Base-by-base conservation (phyloP, 2,113 vertebrate species). In the Myotis yumanensis region DNA sequence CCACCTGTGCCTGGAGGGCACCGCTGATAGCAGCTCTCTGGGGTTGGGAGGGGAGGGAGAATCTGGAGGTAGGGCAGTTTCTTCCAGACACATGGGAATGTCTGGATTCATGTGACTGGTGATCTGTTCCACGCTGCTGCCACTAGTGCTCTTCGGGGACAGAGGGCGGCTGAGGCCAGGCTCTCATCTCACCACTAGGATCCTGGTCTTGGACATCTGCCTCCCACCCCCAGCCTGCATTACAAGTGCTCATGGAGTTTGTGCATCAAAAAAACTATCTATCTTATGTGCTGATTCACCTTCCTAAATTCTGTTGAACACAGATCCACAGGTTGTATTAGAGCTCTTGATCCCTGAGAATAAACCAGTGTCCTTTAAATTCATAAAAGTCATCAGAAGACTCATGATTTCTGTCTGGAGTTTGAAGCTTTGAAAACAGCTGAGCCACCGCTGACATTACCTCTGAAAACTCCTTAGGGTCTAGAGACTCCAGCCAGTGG, bases 341-440 rank as follows among this genome's bases (percentile, higher is more conserved):
- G 51, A 48, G 51, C 35, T 40, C 57, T 1, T 16, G 20, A 51
- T 4, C 32, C 16, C 32, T 5, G 10, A 30, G 25, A 71, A 71
- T 30, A 15, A 35, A 16, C 17, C 16, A 22, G 51, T 12, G 51
- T 37, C 20, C 62, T 64, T 18, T 28, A 16, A 43, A 30, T 59
- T 84, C 8, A 62, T 71, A 54, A 66, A 37, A 66, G 52, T 52
- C 22, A 52, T 15, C 28, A 17, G 5, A 48, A 43, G 62, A 28
- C 25, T 59, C 4, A 0, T 16, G 30, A 25, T 15, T 25, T 59
- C 40, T 48, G 9, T 11, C 68, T 28, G 25, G 48, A 16, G 37
- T 20, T 6, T 37, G 54, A 37, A 32, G 28, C 5, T 11, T 0
- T 0, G 1, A 14, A 43, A 37, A 22, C 1, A 11, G 20, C 11